Evolutionary conservation across 2,113 vertebrate species (phyloP).

Genomic region (Myrmecophaga tridactyla): DNA sequence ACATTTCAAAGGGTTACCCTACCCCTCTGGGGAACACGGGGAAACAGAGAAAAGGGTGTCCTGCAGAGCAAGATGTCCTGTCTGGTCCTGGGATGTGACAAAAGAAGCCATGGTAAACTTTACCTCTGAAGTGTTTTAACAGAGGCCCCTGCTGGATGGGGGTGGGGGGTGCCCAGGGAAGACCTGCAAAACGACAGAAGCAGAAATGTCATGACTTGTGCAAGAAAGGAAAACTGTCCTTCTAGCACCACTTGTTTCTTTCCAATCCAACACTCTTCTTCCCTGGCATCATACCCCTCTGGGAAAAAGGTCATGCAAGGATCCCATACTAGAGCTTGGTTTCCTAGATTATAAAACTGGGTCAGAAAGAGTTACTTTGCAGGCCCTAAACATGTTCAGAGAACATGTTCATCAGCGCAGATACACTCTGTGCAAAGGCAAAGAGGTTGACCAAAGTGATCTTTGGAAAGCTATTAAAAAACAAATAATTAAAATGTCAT

Average conservation of each 20-base stretch:
- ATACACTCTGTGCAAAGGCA: not conserved
- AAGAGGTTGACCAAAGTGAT: not conserved
- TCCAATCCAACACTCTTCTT: not conserved
- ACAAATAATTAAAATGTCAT: not conserved
- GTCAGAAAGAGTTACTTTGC: not conserved
- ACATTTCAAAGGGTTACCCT: not conserved
- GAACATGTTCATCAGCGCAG: not conserved
- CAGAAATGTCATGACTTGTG: not conserved
- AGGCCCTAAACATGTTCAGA: not conserved
- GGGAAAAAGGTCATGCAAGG: rapidly evolving
- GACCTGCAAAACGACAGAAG: not conserved
- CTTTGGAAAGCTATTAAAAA: not conserved
- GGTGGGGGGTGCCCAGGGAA: not conserved
- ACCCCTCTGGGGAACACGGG: not conserved
- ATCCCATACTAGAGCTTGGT: not conserved
- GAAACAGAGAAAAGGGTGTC: not conserved
- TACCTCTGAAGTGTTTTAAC: not conserved
- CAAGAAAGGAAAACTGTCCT: not conserved
- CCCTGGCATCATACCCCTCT: not conserved
- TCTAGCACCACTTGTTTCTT: not conserved
- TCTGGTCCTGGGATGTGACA: not conserved
- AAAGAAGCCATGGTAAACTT: not conserved
- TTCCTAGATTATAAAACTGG: not conserved
- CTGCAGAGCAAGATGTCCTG: too few species aligned
- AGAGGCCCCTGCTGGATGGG: too few species aligned